Conservation (phyloP, 35 echinoderm and acorn worm genomes). For the Ptychodera flava region DNA sequence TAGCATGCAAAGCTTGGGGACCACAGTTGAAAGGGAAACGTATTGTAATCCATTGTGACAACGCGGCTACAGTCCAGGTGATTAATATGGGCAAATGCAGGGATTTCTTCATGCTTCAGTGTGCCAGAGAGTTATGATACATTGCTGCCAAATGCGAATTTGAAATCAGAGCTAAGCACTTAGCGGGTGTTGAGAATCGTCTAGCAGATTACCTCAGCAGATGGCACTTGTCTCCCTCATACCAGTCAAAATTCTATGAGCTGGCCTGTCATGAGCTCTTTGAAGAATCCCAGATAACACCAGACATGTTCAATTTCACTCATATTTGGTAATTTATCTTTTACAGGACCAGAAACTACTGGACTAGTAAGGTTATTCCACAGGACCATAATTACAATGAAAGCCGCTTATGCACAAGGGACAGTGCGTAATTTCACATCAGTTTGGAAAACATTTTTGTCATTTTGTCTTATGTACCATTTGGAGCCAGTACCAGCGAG, state of each 20-base stretch:
- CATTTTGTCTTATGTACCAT: neutral
- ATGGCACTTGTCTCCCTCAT: neutral
- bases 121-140: neutral
- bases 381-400: no score
- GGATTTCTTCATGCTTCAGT: neutral
- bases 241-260: neutral
- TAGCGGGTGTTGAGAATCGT: neutral
- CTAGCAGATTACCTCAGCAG: neutral
- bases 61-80: neutral
- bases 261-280: neutral
- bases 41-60: neutral
- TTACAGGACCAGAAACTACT: neutral
- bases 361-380: neutral
- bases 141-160: neutral
- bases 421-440: neutral
- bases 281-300: neutral
- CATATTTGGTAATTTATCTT: neutral
- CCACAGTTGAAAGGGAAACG: neutral
- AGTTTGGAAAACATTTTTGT: neutral
- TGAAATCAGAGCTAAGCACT: neutral
- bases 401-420: neutral
- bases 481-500: neutral
- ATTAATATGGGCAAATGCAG: neutral
- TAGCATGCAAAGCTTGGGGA: neutral
- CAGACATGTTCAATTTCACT: neutral